Evolutionary conservation across 2,888 invertebrate species (phyloP).

Genomic region (Morpho deidamia): DNA sequence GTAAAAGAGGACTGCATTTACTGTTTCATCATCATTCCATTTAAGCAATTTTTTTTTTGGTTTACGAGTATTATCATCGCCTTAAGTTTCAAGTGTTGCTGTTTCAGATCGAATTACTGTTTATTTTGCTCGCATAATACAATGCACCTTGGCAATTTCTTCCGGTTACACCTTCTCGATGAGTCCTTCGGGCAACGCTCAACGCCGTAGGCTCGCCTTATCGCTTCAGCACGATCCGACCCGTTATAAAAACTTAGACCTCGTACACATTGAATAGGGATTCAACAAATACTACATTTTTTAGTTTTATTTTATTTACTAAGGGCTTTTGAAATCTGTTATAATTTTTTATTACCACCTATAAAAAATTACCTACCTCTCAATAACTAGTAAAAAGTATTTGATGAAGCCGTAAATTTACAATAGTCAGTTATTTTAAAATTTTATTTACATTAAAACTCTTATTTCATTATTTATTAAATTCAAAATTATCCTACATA

Average conservation of each 20-base stretch:
- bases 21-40: too few species aligned
- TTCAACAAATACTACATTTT: not conserved
- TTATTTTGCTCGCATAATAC: slow-evolving; percentile 2
- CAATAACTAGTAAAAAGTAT: too few species aligned
- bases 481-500: too few species aligned
- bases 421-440: too few species aligned
- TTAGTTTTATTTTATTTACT: not conserved
- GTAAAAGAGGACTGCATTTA: too few species aligned
- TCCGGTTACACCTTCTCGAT: slow-evolving; percentile 3
- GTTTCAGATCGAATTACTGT: not conserved
- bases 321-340: too few species aligned
- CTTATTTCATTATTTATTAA: too few species aligned
- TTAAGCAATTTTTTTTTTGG: too few species aligned
- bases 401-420: too few species aligned
- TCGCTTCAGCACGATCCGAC: slow-evolving; percentile 29
- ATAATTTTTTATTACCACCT: too few species aligned
- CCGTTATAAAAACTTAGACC: slow-evolving; percentile 30
- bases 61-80: not conserved
- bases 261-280: slow-evolving; percentile 20
- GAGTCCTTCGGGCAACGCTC: slow-evolving; percentile 2
- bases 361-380: too few species aligned
- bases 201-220: slow-evolving; percentile 25
- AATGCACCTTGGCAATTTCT: slow-evolving; percentile 3
- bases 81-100: not conserved
- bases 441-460: too few species aligned